These are phyloP conservation scores for Lucifuga dentata DNA, from an alignment of 2,113 vertebrate genomes.

Conservation along the genomic window DNA sequence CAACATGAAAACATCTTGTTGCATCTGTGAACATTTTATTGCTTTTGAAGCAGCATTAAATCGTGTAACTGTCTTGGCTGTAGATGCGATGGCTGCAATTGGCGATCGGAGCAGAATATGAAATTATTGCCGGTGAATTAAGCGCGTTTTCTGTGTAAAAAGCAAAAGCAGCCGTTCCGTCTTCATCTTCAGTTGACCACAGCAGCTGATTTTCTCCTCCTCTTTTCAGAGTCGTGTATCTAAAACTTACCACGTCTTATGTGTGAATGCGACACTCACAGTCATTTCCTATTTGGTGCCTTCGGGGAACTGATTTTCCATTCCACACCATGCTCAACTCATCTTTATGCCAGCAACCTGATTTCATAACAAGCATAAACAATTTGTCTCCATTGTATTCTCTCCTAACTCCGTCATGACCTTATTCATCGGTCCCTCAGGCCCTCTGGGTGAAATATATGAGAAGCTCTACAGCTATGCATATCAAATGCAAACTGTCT, in stretches of 20 bases:
- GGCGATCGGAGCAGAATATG: too few species aligned
- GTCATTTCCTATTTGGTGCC: slow-evolving; percentile 53
- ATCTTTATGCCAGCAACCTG: slow-evolving; percentile 60
- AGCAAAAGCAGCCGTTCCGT: too few species aligned
- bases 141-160: too few species aligned
- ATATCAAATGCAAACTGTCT: slow-evolving; percentile 49
- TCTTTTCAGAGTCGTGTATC: background rate
- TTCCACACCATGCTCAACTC: slow-evolving; percentile 58
- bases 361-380: slow-evolving; percentile 71
- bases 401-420: slow-evolving; percentile 53
- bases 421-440: slow-evolving; percentile 61
- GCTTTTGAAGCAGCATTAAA: too few species aligned
- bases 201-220: too few species aligned
- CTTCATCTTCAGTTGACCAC: too few species aligned
- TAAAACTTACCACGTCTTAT: slow-evolving; percentile 23
- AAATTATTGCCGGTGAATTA: too few species aligned
- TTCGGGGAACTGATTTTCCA: slow-evolving; percentile 64
- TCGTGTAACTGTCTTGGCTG: too few species aligned
- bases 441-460: slow-evolving; percentile 48
- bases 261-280: slow-evolving; percentile 51
- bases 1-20: too few species aligned
- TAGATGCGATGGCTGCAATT: too few species aligned
- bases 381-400: slow-evolving; percentile 70
- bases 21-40: too few species aligned
- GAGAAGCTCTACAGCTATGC: slow-evolving; percentile 50